phyloP scores from a whole-genome alignment of 2,888 invertebrate genomes.

The Escarpia spicata region DNA sequence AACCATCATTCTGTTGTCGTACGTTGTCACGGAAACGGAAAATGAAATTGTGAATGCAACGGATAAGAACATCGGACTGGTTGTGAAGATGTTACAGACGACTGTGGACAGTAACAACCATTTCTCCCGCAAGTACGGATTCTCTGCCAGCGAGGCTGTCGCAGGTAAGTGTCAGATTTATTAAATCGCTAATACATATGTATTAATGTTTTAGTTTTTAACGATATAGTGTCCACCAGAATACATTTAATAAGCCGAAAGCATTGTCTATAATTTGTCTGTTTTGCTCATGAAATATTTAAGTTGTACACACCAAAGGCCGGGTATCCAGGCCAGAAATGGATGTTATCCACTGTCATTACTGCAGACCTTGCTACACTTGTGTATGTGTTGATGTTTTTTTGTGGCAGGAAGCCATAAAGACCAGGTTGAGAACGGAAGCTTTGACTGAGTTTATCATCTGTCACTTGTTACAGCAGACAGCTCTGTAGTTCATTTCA shows the following conservation, averaged over 20 bases:
- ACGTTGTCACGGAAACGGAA: conserved; percentile 56
- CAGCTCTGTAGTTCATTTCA: not conserved
- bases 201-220: no score
- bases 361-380: not conserved
- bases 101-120: conserved; percentile 48
- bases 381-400: not conserved
- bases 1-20: conserved; percentile 55
- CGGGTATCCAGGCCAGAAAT: no score
- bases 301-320: no score
- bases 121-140: conserved; percentile 54
- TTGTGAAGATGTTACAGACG: conserved; percentile 50
- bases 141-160: conserved; percentile 51
- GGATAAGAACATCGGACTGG: conserved; percentile 50
- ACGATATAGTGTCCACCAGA: no score
- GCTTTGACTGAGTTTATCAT: not conserved
- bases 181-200: no score
- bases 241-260: no score
- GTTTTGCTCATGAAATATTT: no score
- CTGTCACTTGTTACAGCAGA: not conserved
- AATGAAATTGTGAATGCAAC: conserved; percentile 52
- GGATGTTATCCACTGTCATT: not conserved
- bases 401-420: not conserved
- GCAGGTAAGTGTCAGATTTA: conserved; percentile 40
- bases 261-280: no score
- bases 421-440: not conserved